These are phyloP conservation scores for Panzeria rudis DNA, from an alignment of 2,888 invertebrate genomes.

Conservation along the genomic window DNA sequence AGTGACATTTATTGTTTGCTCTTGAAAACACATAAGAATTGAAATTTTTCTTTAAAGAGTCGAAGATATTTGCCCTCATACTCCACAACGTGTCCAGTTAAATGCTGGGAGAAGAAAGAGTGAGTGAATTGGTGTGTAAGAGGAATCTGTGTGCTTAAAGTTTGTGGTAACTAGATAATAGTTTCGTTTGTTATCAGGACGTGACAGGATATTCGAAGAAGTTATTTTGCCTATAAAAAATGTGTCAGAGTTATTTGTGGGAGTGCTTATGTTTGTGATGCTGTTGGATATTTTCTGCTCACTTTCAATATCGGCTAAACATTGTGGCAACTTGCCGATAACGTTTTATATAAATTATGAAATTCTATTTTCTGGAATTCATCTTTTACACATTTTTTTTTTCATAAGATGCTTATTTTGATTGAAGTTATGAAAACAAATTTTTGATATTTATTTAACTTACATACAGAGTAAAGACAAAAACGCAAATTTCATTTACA, in stretches of 20 bases:
- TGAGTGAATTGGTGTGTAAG: not conserved
- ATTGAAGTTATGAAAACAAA: not conserved
- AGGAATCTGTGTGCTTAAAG: not conserved
- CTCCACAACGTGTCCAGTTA: not conserved
- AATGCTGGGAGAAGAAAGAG: not conserved
- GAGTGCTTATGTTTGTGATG: not conserved
- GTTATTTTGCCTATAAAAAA: not conserved
- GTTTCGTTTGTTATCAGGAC: conserved; percentile 50
- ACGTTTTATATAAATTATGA: not conserved
- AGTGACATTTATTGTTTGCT: not conserved
- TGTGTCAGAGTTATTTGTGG: not conserved
- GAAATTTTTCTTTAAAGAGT: not conserved
- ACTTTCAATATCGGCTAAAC: no score
- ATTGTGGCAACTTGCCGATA: not conserved
- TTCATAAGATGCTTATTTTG: not conserved
- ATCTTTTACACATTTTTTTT: no score
- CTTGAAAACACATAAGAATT: not conserved
- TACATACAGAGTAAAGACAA: no score
- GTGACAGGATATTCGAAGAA: conserved; percentile 41
- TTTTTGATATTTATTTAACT: no score
- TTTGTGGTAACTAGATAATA: conserved; percentile 13
- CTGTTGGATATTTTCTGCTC: not conserved
- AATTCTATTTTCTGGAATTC: not conserved
- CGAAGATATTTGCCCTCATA: not conserved
- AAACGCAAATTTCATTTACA: no score